Conservation (phyloP, 2,888 invertebrate genomes). For the Melanotus villosus region DNA sequence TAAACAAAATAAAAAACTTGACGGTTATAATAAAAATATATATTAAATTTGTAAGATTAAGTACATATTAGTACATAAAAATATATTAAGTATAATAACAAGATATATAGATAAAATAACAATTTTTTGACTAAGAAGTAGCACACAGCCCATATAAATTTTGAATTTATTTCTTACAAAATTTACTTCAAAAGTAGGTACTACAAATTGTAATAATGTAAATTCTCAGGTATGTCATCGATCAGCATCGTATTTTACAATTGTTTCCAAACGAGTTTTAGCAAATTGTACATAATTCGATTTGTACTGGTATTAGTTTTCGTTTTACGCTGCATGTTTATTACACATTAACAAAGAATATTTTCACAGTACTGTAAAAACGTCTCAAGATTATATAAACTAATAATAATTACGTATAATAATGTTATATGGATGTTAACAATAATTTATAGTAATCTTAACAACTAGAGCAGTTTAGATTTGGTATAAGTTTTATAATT, state of each 20-base stretch:
- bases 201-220: conserved; percentile 5
- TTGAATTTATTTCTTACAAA: conserved; percentile 40
- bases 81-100: conserved; percentile 55
- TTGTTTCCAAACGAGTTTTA: too few relatives aligned
- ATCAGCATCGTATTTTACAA: background rate
- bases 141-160: conserved; percentile 62
- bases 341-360: conserved; percentile 16
- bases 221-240: background rate
- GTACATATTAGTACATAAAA: conserved; percentile 47
- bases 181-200: conserved; percentile 7
- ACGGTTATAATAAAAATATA: conserved; percentile 30
- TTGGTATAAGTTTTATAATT: conserved; percentile 32
- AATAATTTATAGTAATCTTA: conserved; percentile 22
- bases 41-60: conserved; percentile 40
- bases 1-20: too few relatives aligned
- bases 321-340: conserved; percentile 36
- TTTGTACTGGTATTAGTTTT: conserved; percentile 19
- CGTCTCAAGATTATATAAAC: conserved; percentile 1
- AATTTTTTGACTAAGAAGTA: conserved; percentile 62
- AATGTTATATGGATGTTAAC: conserved; percentile 19
- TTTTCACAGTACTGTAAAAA: background rate
- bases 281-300: conserved; percentile 13
- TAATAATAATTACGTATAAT: conserved; percentile 41
- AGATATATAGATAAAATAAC: conserved; percentile 57
- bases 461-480: conserved; percentile 31